A percentile compares a stretch with the other conserved stretches of the same genome.
phyloP scores from a whole-genome alignment of 2,797 vertebrate species.

The Paguma larvata region DNA sequence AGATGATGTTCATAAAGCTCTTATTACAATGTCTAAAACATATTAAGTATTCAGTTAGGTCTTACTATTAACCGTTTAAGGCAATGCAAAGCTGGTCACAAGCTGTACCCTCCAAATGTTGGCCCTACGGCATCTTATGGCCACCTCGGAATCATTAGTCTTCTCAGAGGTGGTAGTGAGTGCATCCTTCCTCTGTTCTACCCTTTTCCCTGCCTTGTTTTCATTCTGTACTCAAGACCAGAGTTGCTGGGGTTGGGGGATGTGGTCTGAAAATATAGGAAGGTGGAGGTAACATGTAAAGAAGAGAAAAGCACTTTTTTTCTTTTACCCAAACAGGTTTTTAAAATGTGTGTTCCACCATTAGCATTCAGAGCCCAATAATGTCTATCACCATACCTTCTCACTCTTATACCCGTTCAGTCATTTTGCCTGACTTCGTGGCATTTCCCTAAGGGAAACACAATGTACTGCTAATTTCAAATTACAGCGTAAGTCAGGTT shows the following conservation, averaged over 20 bases:
- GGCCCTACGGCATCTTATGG: accelerated
- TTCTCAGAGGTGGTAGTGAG: accelerated
- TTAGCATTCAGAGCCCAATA: neutral
- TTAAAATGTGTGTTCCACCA: neutral
- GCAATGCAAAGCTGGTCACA: neutral
- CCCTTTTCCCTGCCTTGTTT: neutral
- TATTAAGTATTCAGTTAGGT: neutral
- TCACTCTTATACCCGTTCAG: neutral
- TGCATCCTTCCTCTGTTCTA: accelerated
- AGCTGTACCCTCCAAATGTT: too few species aligned
- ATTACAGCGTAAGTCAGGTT: neutral
- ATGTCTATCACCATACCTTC: accelerated
- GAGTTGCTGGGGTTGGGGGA: neutral
- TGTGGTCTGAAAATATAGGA: neutral
- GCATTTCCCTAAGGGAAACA: neutral
- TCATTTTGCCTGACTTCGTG: constrained; percentile 26
- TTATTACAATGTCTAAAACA: neutral
- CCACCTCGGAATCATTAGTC: too few species aligned
- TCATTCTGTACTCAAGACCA: neutral
- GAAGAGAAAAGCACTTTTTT: neutral
- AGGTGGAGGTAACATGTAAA: accelerated
- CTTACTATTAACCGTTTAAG: neutral
- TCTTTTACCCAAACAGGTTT: neutral
- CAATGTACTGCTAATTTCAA: constrained; percentile 1
- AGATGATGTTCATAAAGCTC: neutral